phyloP scores from a whole-genome alignment of 2,888 invertebrate genomes.

The Pristionchus exspectatus region DNA sequence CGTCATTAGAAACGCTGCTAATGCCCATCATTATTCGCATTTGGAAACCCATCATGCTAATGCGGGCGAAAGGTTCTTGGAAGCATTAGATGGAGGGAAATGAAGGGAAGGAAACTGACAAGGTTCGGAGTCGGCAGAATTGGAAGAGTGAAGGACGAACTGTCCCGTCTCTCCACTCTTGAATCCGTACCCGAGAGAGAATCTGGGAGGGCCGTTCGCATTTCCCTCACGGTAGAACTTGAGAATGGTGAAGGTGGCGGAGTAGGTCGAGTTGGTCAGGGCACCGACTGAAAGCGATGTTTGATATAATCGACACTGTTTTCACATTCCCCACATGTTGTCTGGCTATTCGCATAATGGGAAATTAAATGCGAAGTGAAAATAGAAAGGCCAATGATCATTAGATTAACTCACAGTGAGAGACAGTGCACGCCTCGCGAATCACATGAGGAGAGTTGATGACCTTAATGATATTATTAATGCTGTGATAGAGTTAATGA shows the following conservation, averaged over 20 bases:
- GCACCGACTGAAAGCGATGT: slow-evolving; percentile 76
- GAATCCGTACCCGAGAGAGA: slow-evolving; percentile 79
- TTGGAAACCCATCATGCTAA: not conserved
- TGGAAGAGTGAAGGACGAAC: slow-evolving; percentile 78
- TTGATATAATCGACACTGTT: not conserved
- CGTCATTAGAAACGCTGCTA: not conserved
- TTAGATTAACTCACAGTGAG: slow-evolving; percentile 74
- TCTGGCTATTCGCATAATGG: not conserved
- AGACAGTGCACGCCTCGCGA: slow-evolving; percentile 79
- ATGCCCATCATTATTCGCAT: not conserved
- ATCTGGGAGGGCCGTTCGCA: slow-evolving; percentile 79
- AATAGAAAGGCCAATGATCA: not conserved
- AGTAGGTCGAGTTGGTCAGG: slow-evolving; percentile 79
- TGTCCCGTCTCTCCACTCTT: slow-evolving; percentile 79
- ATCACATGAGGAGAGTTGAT: slow-evolving; percentile 79
- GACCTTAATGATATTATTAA: slow-evolving; percentile 66
- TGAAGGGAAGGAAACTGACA: slow-evolving; percentile 65
- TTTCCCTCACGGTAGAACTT: slow-evolving; percentile 79
- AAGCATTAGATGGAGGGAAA: not conserved
- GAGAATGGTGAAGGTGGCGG: slow-evolving; percentile 78
- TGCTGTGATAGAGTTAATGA: not conserved
- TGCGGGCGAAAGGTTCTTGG: not conserved
- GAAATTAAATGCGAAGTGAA: not conserved
- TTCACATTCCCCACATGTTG: not conserved
- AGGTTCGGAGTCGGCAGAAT: slow-evolving; percentile 79